Base-by-base conservation (phyloP, 2,797 vertebrate genomes). In the Cygnus olor region DNA sequence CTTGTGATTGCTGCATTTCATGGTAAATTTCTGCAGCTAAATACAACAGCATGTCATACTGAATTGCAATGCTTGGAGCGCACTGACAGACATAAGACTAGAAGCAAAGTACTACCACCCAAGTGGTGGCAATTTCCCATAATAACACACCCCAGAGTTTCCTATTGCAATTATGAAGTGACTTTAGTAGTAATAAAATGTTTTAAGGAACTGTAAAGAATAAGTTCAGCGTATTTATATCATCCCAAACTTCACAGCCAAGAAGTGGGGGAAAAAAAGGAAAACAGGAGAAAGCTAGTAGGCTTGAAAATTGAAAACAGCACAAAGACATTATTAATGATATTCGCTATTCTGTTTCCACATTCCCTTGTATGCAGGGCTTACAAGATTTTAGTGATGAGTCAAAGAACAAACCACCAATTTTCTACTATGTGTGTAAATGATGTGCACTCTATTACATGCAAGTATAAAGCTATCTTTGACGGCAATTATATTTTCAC, bases 381-480 rank as follows among this genome's bases (percentile, higher is more conserved):
- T 83, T 82, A 57, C 87, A 72, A 65, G 58, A 61, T 65, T 88
- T 95, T 83, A 91, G 44, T 83, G 64, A 77, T 0, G 1, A 65
- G 69, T 74, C 89, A 91, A 82, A 88, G 89, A 85, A 83, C 25
- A 74, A 88, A 36, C 25, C 42, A 54, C 89, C 88, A 57, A 65
- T 94, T 93, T 83, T 69, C 89, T 27, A 65, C 27, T 38, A 47
- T 3, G 6, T 63, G 28, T 80, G 54, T 64, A 70, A 83, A 88
- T 45, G 85, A 89, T 1, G 0, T 7, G 34, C 38, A 49, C 36
- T 71, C 34, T 57, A 40, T 45, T 68, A 71, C 44, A 47, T 0
- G 0, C 12, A 83, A 69, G 32, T 42, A 68, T 38, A 90, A 85
- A 91, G 54, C 69, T 22, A 61, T 64, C 40, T 63, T 71, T 49